A percentile compares a stretch with the other conserved stretches of the same genome.
Conservation (phyloP, 30 jellyfish, hydroid and myxozoan species). For the Nemopilema nomurai region DNA sequence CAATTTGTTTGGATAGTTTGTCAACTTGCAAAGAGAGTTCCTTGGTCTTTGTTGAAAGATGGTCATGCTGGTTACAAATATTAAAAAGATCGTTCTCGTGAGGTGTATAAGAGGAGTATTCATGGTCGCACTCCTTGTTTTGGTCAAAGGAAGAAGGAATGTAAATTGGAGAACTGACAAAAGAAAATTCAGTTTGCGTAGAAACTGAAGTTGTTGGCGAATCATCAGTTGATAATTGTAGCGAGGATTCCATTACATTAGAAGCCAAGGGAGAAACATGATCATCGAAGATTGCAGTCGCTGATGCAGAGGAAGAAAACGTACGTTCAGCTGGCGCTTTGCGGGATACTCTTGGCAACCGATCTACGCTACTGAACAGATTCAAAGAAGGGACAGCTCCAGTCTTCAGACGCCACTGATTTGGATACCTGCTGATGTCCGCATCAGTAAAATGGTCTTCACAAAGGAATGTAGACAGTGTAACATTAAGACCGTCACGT, state of each 20-base stretch:
- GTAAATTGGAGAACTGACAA: slow-evolving; percentile 19
- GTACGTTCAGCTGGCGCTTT: slow-evolving; percentile 20
- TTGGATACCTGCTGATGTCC: background rate
- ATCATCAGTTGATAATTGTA: slow-evolving; percentile 1
- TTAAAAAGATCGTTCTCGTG: background rate
- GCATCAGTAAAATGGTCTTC: slow-evolving; percentile 10
- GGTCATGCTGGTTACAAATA: background rate
- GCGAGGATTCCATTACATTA: slow-evolving; percentile 2
- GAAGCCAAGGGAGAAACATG: slow-evolving; percentile 4
- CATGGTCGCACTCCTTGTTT: background rate
- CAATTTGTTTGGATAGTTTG: background rate
- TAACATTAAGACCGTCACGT: background rate
- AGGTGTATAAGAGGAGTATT: background rate
- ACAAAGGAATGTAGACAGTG: slow-evolving; percentile 6
- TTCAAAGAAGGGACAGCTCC: slow-evolving; percentile 44
- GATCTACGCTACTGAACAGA: slow-evolving; percentile 10
- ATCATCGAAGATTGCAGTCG: background rate
- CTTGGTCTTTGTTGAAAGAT: background rate
- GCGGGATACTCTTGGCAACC: slow-evolving; percentile 25
- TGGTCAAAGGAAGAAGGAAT: slow-evolving; percentile 33
- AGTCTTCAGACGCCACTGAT: slow-evolving; percentile 11
- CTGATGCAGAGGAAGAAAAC: slow-evolving; percentile 1
- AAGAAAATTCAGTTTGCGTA: slow-evolving; percentile 20
- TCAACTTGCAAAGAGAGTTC: background rate
- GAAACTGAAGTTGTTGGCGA: slow-evolving; percentile 7